Evolutionary conservation across 1,140 invertebrate genomes (phyloP).

Genomic region (Caenorhabditis latens): DNA sequence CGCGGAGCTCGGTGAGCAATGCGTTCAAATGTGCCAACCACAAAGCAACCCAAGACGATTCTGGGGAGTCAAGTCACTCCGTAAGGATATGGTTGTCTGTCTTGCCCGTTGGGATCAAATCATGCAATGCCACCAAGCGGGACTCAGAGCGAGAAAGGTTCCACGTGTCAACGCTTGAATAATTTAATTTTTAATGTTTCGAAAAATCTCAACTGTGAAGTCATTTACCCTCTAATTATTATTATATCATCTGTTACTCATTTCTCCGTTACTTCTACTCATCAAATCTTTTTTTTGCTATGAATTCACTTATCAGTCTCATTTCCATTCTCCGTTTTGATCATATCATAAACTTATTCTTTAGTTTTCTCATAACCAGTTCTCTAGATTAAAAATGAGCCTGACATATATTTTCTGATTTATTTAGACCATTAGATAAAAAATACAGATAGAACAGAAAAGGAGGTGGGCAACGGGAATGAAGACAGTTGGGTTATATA

Average conservation of each 20-base stretch:
- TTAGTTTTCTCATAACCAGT: background rate
- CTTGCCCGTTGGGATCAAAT: conserved; percentile 77
- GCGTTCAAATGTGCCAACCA: conserved; percentile 74
- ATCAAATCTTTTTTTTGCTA: background rate
- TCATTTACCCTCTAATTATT: conserved; percentile 24
- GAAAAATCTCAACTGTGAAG: background rate
- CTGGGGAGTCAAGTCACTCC: conserved; percentile 76
- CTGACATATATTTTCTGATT: background rate
- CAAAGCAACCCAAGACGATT: conserved; percentile 75
- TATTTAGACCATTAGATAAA: background rate
- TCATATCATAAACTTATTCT: conserved; percentile 44
- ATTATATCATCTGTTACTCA: conserved; percentile 50
- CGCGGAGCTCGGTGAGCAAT: conserved; percentile 74
- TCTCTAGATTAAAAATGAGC: no score
- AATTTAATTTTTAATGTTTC: background rate
- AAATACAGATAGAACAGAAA: background rate
- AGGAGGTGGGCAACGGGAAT: no score
- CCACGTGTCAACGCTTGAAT: conserved; percentile 58
- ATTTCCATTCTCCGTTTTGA: background rate
- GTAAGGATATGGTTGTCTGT: conserved; percentile 76
- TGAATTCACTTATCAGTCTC: no score
- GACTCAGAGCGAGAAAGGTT: conserved; percentile 75
- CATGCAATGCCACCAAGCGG: conserved; percentile 76
- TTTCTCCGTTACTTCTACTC: conserved; percentile 13
- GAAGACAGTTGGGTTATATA: no score